Conservation (phyloP, 23 tunicate genomes). For the Trididemnum clinides region DNA sequence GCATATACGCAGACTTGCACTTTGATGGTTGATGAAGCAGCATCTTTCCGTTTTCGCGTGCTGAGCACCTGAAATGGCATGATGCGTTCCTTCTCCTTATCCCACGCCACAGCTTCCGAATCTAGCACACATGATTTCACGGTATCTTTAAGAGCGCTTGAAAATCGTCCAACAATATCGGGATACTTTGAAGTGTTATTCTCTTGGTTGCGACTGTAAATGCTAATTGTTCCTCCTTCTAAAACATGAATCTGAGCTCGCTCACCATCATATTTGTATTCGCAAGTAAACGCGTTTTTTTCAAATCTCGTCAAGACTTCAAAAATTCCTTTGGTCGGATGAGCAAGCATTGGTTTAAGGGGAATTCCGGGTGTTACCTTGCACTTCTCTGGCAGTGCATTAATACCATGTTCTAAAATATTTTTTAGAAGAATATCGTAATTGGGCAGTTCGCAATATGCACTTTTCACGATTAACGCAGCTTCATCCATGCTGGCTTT, state of each 20-base stretch:
- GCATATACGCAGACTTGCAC: slow-evolving; percentile 99
- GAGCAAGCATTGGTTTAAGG: slow-evolving; percentile 96
- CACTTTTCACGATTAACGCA: slow-evolving; percentile 74
- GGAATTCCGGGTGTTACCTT: slow-evolving; percentile 93
- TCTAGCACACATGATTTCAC: slow-evolving; percentile 94
- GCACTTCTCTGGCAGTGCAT: slow-evolving; percentile 82
- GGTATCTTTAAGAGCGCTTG: slow-evolving; percentile 57
- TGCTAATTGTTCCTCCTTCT: slow-evolving; percentile 69
- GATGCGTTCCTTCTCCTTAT: slow-evolving; percentile 75
- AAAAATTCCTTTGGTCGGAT: slow-evolving; percentile 95
- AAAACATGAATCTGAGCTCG: slow-evolving; percentile 95
- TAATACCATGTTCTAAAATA: slow-evolving; percentile 76
- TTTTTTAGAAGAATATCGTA: slow-evolving; percentile 71
- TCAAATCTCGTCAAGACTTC: slow-evolving; percentile 87
- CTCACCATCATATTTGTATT: slow-evolving; percentile 98
- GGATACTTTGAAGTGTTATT: slow-evolving; percentile 98
- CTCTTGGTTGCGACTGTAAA: slow-evolving; percentile 96
- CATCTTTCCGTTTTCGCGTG: slow-evolving; percentile 96
- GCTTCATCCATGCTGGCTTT: slow-evolving; percentile 71
- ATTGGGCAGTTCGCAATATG: slow-evolving; percentile 95
- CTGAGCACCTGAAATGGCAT: slow-evolving; percentile 96
- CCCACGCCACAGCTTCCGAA: slow-evolving; percentile 99
- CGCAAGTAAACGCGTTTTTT: slow-evolving; percentile 89
- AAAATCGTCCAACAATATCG: slow-evolving; percentile 79
- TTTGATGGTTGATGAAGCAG: slow-evolving; percentile 79